A percentile compares a stretch with the other conserved stretches of the same genome.
phyloP scores from a whole-genome alignment of 2,113 vertebrate species.

The Apeltes quadracus region DNA sequence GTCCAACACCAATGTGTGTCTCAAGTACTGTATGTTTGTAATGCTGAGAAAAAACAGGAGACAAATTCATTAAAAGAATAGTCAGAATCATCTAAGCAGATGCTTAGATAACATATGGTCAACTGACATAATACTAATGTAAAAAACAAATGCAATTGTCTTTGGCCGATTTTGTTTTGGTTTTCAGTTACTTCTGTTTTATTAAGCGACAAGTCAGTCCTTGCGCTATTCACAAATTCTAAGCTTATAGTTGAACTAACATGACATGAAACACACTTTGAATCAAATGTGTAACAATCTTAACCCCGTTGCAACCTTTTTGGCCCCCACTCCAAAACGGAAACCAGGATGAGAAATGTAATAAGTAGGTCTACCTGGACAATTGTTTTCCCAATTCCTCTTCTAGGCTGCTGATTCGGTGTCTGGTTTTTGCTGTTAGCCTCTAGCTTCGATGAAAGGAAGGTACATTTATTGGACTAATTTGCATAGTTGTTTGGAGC shows the following conservation, averaged over 20 bases:
- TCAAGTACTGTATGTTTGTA: too few relatives aligned
- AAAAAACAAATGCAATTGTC: not conserved
- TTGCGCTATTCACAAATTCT: not conserved
- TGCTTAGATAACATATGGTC: not conserved
- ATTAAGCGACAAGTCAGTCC: not conserved
- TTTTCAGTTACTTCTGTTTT: not conserved
- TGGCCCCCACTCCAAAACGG: too few relatives aligned
- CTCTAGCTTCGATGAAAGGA: too few relatives aligned
- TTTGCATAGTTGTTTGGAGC: too few relatives aligned
- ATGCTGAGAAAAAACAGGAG: not conserved
- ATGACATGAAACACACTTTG: constrained; percentile 4
- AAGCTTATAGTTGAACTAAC: not conserved
- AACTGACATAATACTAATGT: not conserved
- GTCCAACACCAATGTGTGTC: not conserved
- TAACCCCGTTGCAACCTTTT: not conserved
- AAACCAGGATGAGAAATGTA: too few relatives aligned
- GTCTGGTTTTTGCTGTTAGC: too few relatives aligned
- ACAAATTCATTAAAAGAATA: not conserved
- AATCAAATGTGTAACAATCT: constrained; percentile 26
- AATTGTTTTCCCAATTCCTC: too few relatives aligned
- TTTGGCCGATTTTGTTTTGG: not conserved
- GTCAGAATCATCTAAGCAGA: not conserved
- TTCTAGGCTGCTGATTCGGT: too few relatives aligned
- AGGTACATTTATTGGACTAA: too few relatives aligned
- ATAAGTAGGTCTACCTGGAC: too few relatives aligned